phyloP scores from a whole-genome alignment of 2,113 vertebrate species.

The Colistium nudipinnis region DNA sequence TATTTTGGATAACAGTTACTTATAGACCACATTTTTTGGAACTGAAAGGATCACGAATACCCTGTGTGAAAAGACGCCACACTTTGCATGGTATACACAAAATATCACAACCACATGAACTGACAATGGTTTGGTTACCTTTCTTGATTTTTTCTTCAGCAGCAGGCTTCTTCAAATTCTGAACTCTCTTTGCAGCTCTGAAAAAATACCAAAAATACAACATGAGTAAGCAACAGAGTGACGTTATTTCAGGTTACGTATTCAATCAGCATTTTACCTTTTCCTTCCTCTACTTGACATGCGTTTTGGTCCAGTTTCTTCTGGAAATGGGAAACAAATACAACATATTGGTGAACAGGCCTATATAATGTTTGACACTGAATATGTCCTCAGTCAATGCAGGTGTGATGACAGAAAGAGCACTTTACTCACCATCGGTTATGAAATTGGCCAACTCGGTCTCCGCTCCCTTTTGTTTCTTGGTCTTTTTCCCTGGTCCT shows the following conservation, averaged over 20 bases:
- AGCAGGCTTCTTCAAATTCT: constrained; percentile 48
- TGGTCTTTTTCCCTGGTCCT: constrained; percentile 90
- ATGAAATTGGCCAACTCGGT: constrained; percentile 88
- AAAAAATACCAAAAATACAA: constrained; percentile 35
- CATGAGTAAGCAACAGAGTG: constrained; percentile 4
- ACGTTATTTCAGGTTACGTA: neutral
- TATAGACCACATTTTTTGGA: neutral
- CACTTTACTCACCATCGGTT: constrained; percentile 59
- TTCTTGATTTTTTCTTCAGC: constrained; percentile 63
- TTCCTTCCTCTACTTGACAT: constrained; percentile 87
- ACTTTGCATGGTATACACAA: neutral
- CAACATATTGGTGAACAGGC: neutral
- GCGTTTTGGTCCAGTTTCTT: constrained; percentile 78
- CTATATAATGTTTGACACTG: neutral
- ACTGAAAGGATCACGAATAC: neutral
- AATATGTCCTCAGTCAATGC: neutral
- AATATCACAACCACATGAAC: neutral
- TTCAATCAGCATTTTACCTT: constrained; percentile 78
- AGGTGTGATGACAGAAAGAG: neutral
- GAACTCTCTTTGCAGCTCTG: constrained; percentile 80
- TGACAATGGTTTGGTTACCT: constrained; percentile 59
- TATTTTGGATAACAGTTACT: neutral
- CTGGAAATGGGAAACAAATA: constrained; percentile 44
- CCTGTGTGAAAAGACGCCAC: neutral
- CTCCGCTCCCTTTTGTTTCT: constrained; percentile 92